Percentiles rank a stretch among this genome's conserved stretches.
Evolutionary conservation across 2,888 invertebrate species (phyloP).

Genomic region (Leistus spinibarbis): DNA sequence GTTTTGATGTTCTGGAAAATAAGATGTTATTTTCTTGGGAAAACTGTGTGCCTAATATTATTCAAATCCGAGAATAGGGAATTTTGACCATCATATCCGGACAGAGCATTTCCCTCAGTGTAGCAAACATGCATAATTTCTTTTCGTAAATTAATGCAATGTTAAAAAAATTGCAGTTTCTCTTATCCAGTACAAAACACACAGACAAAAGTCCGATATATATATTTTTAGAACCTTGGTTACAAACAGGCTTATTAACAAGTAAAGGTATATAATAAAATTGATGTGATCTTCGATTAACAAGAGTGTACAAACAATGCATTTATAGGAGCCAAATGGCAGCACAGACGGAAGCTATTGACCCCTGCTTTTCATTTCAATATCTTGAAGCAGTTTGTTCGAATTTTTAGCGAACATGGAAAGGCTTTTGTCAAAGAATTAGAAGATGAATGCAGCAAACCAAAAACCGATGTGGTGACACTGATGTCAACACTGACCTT

Average conservation of each 20-base stretch:
- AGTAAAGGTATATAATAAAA: not conserved
- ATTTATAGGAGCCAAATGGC: conserved; percentile 26
- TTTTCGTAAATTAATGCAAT: not conserved
- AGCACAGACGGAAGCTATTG: conserved; percentile 17
- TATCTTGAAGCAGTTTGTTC: conserved; percentile 13
- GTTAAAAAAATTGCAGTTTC: conserved; percentile 6
- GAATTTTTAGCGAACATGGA: conserved; percentile 17
- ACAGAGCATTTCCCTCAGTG: too few species aligned
- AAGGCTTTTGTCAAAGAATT: conserved; percentile 18
- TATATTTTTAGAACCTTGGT: conserved; percentile 2
- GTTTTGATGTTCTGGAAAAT: too few species aligned
- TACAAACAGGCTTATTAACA: conserved; percentile 9
- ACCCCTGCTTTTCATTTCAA: conserved; percentile 35
- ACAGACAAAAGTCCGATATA: conserved; percentile 16
- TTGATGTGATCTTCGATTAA: not conserved
- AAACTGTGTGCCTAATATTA: too few species aligned
- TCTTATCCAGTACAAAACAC: conserved; percentile 15
- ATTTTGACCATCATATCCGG: too few species aligned
- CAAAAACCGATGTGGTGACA: conserved; percentile 23
- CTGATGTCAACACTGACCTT: conserved; percentile 8
- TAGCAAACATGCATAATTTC: not conserved
- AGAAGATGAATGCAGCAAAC: conserved; percentile 17
- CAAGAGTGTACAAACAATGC: too few species aligned
- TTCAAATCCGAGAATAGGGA: too few species aligned
- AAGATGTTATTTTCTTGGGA: too few species aligned